Evolutionary conservation across 1,140 invertebrate genomes (phyloP).

Genomic region (Drosophila pectinifera): DNA sequence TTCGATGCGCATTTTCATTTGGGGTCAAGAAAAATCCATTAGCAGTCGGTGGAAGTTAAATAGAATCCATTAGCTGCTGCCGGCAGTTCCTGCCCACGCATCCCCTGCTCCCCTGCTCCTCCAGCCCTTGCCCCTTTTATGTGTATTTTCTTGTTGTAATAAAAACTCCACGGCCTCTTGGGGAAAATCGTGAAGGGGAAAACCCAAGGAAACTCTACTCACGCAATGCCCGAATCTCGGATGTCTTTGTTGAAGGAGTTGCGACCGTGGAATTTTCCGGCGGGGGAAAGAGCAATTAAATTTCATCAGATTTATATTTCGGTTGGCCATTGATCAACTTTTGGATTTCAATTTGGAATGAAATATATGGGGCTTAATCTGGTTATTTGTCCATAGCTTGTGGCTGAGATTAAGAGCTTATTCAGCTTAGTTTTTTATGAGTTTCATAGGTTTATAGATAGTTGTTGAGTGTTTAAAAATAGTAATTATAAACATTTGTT

Average conservation of each 20-base stretch:
- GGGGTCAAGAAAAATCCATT: conserved; percentile 85
- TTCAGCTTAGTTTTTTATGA: not conserved
- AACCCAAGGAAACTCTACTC: conserved; percentile 44
- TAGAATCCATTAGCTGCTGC: conserved; percentile 84
- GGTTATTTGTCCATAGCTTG: conserved; percentile 21
- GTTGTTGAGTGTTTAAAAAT: not conserved
- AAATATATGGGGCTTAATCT: conserved; percentile 15
- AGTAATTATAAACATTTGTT: not conserved
- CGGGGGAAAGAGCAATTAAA: conserved; percentile 59
- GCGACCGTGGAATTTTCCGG: conserved; percentile 5
- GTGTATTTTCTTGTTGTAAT: conserved; percentile 65
- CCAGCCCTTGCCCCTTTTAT: conserved; percentile 20
- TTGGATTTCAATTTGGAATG: conserved; percentile 1
- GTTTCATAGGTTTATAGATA: conserved; percentile 3
- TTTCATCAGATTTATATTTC: conserved; percentile 48
- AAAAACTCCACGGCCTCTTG: conserved; percentile 61
- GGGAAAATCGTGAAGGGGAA: conserved; percentile 44
- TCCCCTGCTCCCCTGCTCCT: not conserved
- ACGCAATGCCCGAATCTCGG: conserved; percentile 55
- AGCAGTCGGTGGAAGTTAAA: conserved; percentile 84
- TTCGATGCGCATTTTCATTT: conserved; percentile 84
- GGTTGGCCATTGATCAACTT: conserved; percentile 16
- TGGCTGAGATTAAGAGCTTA: conserved; percentile 1
- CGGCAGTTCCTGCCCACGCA: conserved; percentile 49
- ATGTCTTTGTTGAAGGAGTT: conserved; percentile 40